Percentiles rank a stretch among this genome's conserved stretches.
phyloP scores from a whole-genome alignment of 2,113 vertebrate genomes.

The Capra hircus region DNA sequence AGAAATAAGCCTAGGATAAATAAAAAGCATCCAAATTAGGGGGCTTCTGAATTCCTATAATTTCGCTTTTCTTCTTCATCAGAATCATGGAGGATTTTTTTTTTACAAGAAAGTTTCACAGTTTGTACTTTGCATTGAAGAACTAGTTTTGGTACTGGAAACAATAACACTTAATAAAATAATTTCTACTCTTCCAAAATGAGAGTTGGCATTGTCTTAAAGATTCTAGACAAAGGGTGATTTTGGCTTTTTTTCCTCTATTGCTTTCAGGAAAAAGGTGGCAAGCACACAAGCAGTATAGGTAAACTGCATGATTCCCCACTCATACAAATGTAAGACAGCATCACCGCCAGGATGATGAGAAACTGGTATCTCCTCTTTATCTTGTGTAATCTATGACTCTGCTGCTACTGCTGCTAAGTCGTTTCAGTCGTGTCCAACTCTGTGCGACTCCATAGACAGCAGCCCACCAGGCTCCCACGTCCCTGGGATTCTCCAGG shows the following conservation, averaged over 20 bases:
- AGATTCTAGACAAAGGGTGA: background rate
- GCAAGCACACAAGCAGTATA: rapidly evolving
- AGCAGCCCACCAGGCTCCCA: background rate
- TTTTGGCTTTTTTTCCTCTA: background rate
- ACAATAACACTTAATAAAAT: background rate
- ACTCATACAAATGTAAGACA: rapidly evolving
- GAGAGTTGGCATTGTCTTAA: background rate
- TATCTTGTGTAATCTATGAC: background rate
- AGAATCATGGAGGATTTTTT: background rate
- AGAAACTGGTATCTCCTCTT: background rate
- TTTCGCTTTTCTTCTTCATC: background rate
- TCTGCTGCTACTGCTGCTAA: background rate
- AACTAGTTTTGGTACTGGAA: background rate
- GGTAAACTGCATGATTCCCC: too few relatives aligned
- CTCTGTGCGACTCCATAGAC: rapidly evolving
- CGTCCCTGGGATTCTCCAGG: background rate
- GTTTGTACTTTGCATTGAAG: background rate
- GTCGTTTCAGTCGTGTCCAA: rapidly evolving
- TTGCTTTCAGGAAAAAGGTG: background rate
- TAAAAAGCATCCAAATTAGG: background rate
- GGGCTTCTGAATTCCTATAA: background rate
- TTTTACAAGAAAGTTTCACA: background rate
- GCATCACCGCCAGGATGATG: background rate
- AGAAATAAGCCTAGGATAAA: background rate
- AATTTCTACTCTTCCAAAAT: background rate